Evolutionary conservation across 2,797 vertebrate species (phyloP), one percentile per base, ranked within the genome.

Genomic region (Gymnothorax reevesii): DNA sequence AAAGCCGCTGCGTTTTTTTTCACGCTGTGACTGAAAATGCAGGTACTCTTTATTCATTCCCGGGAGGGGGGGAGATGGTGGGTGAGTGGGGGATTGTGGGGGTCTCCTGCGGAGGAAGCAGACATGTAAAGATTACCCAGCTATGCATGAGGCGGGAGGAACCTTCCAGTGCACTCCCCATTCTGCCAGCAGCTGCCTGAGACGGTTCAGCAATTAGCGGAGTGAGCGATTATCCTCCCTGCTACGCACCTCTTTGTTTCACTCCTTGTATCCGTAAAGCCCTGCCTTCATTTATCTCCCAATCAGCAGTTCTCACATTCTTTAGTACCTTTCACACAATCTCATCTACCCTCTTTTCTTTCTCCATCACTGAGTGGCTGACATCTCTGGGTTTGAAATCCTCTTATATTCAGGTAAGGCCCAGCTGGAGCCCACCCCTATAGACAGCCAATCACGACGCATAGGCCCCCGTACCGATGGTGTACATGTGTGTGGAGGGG

Each of bases 191-290:
- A 94, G 92, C 91, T 93, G 94, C 92, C 92, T 94, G 95, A 96
- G 95, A 96, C 95, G 94, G 94, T 94, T 25, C 93, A 92, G 94
- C 96, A 96, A 96, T 96, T 96, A 96, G 95, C 94, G 94, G 94
- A 69, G 94, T 96, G 95, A 96, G 95, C 96, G 95, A 96, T 97
- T 95, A 94, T 95, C 94, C 94, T 95, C 69, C 95, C 96, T 94
- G 94, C 95, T 94, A 95, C 96, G 95, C 95, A 94, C 95, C 94
- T 95, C 95, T 92, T 69, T 69, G 22, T 69, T 69, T 69, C 64
- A 7, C 64, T 69, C 64, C 94, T 94, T 91, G 25, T 52, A 20
- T 27, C 59, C 54, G 12, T 83, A 59, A 83, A 27, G 57, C 22
- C 77, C 77, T n/a, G 52, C 77, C 49, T 80, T 80, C 20, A 8